A percentile compares a stretch with the other conserved stretches of the same genome.
Evolutionary conservation across 2,888 invertebrate species (phyloP).

Genomic region (Noctua comes): DNA sequence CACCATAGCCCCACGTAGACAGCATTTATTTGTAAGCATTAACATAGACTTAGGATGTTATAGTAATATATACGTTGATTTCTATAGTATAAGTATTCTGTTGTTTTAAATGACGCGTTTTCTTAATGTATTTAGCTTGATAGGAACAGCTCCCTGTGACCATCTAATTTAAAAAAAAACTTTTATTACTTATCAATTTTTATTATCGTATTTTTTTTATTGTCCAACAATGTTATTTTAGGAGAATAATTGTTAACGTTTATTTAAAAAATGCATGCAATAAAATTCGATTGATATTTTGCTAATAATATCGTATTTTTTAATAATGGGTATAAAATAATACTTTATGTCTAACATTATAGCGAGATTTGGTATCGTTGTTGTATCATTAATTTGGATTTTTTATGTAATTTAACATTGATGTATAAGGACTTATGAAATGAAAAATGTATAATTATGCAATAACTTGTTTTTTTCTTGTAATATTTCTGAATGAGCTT

Average conservation of each 20-base stretch:
- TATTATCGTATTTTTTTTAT: constrained; percentile 67
- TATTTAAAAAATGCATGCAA: constrained; percentile 87
- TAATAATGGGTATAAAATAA: constrained; percentile 73
- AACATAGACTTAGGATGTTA: constrained; percentile 87
- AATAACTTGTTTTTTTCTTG: constrained; percentile 76
- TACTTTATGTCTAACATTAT: constrained; percentile 83
- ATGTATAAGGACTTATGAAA: constrained; percentile 75
- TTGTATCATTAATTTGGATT: constrained; percentile 81
- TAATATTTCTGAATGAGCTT: constrained; percentile 71
- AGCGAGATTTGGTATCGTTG: constrained; percentile 81
- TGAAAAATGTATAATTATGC: constrained; percentile 75
- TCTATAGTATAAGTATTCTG: constrained; percentile 87
- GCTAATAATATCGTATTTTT: constrained; percentile 79
- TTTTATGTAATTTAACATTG: constrained; percentile 82
- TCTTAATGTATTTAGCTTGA: constrained; percentile 69
- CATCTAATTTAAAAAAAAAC: constrained; percentile 58
- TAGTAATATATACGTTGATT: constrained; percentile 90
- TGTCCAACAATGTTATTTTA: constrained; percentile 86
- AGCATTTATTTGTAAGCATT: constrained; percentile 89
- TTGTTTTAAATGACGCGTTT: constrained; percentile 81
- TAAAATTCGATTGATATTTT: constrained; percentile 88
- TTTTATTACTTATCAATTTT: constrained; percentile 65
- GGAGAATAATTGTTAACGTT: constrained; percentile 83
- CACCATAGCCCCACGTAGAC: constrained; percentile 81
- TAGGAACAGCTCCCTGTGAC: constrained; percentile 66